Conservation (phyloP, 2,888 invertebrate genomes). For the Melieria crassipennis region DNA sequence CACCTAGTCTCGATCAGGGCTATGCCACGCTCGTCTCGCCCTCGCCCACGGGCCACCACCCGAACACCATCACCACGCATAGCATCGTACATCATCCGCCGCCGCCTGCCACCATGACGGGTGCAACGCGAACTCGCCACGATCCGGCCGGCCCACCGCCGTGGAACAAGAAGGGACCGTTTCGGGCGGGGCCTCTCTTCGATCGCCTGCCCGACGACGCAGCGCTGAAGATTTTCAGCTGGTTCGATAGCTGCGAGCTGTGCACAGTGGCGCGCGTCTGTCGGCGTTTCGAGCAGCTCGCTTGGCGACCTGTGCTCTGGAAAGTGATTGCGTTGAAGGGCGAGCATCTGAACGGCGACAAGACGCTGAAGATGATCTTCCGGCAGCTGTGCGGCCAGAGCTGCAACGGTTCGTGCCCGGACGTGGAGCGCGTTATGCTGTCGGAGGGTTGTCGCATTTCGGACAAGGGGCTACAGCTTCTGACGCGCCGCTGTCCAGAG, state of each 20-base stretch:
- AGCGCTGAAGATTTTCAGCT: slow-evolving; percentile 75
- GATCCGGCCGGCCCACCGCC: slow-evolving; percentile 56
- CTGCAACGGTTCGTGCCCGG: slow-evolving; percentile 74
- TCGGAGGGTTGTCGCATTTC: slow-evolving; percentile 78
- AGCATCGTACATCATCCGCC: slow-evolving; percentile 48
- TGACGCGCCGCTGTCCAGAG: slow-evolving; percentile 83
- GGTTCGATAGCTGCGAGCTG: slow-evolving; percentile 76
- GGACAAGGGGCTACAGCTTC: slow-evolving; percentile 78
- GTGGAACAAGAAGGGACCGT: slow-evolving; percentile 64
- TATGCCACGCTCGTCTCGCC: slow-evolving; percentile 80
- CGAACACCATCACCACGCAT: slow-evolving; percentile 48
- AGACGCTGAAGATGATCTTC: slow-evolving; percentile 73
- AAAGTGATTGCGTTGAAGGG: slow-evolving; percentile 73
- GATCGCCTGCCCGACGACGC: slow-evolving; percentile 75
- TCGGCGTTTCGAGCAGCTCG: slow-evolving; percentile 78
- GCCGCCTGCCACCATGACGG: slow-evolving; percentile 43
- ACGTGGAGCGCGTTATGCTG: slow-evolving; percentile 74
- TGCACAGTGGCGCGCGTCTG: slow-evolving; percentile 81
- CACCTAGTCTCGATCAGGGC: slow-evolving; percentile 81
- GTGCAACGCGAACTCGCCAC: slow-evolving; percentile 43
- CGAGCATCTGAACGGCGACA: slow-evolving; percentile 71
- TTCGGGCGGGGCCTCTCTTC: slow-evolving; percentile 67
- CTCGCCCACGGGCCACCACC: slow-evolving; percentile 66
- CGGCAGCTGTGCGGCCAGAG: slow-evolving; percentile 74
- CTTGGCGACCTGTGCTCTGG: slow-evolving; percentile 83